phyloP scores from a whole-genome alignment of 1,140 invertebrate species.

The Drusus annulatus region DNA sequence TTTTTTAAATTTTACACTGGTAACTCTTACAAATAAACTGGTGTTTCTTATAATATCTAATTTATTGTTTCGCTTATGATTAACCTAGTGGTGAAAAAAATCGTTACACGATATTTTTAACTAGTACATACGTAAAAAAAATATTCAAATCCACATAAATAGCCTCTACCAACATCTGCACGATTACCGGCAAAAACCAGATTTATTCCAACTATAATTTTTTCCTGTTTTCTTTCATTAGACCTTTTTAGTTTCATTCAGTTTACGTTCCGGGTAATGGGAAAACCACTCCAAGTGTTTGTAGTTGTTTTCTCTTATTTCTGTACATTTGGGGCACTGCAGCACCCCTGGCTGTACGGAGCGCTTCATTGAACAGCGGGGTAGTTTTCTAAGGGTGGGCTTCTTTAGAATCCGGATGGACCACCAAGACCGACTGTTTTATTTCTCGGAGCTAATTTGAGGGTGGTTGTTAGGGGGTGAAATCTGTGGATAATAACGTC shows the following conservation, averaged over 20 bases:
- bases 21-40: no score
- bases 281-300: conserved; percentile 32
- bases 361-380: conserved; percentile 43
- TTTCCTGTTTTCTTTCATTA: not conserved
- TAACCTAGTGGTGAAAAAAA: no score
- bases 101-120: no score
- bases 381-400: conserved; percentile 28
- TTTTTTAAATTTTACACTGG: no score
- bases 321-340: conserved; percentile 31
- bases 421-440: conserved; percentile 40
- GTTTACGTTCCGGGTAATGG: not conserved
- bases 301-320: conserved; percentile 44
- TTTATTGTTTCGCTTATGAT: no score
- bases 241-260: not conserved
- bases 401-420: conserved; percentile 48
- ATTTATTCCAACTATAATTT: no score
- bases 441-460: conserved; percentile 46
- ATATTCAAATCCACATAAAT: no score
- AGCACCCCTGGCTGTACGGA: conserved; percentile 7
- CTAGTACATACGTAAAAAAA: no score
- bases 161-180: no score
- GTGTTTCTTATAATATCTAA: no score
- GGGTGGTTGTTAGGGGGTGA: conserved; percentile 40
- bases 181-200: no score
- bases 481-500: conserved; percentile 57